A percentile compares a stretch with the other conserved stretches of the same genome.
Conservation (phyloP, 2,113 vertebrate species). For the Panthera leo region DNA sequence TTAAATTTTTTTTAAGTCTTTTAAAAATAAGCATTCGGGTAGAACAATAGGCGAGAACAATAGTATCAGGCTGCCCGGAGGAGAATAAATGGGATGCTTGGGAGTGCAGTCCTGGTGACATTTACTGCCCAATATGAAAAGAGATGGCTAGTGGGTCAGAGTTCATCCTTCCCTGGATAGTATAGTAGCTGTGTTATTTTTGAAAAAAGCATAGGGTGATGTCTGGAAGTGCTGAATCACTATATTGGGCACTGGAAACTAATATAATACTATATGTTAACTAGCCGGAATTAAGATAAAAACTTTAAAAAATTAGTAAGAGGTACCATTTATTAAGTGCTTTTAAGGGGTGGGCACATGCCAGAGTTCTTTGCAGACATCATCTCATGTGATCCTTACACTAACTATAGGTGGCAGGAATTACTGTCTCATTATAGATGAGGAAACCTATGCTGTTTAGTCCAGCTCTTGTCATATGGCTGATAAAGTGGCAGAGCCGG, state of each 20-base stretch:
- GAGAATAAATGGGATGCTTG: not conserved
- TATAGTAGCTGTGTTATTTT: not conserved
- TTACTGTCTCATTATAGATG: not conserved
- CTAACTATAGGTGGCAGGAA: not conserved
- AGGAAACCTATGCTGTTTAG: not conserved
- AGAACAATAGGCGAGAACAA: conserved; percentile 65
- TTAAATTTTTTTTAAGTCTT: conserved; percentile 73
- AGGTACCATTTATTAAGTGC: not conserved
- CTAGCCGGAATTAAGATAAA: not conserved
- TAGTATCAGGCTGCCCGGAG: not conserved
- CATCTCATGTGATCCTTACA: not conserved
- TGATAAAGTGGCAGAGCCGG: not conserved
- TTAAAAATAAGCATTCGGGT: conserved; percentile 76
- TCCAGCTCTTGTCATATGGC: not conserved
- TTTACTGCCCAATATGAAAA: not conserved
- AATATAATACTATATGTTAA: not conserved
- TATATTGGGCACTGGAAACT: not conserved
- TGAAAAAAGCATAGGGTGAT: not conserved
- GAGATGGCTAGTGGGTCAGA: not conserved
- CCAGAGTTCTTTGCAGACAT: not conserved
- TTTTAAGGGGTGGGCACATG: not conserved
- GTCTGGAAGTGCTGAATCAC: not conserved
- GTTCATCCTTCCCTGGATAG: not conserved
- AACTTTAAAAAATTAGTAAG: not conserved
- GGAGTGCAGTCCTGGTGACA: not conserved